Base-by-base conservation (phyloP, 2,113 vertebrate species). In the Amphiprion ocellaris region DNA sequence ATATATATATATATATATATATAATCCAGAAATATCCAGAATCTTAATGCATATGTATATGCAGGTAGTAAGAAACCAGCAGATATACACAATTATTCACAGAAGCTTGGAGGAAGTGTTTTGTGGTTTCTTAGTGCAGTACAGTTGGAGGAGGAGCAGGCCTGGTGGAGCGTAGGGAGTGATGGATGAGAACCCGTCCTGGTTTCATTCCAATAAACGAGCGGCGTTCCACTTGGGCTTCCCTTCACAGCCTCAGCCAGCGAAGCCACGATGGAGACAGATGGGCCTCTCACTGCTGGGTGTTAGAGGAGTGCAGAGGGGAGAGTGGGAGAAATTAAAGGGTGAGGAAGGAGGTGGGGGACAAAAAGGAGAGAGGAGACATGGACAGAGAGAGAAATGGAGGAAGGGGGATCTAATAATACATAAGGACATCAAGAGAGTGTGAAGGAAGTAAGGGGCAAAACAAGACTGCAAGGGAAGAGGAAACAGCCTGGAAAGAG, bases 131-230 rank as follows among this genome's bases (percentile, higher is more conserved):
- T 64, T 74, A 77, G 77, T 73, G 46, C 60, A 46, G 67, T 76
- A 81, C 60, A 66, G 74, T 74, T 75, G 66, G 74, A 87, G 90
- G 80, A 83, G 77, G 84, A 79, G 75, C 24, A 65, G 71, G 80
- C 58, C 79, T 37, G 47, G 75, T 9, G 49, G 80, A 88, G 89
- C 69, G 49, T 85, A 81, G 74, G 79, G 67, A 88, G 84, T 93
- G 93, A 94, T 95, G 89, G 84, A 94, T 94, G 93, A 88, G 89
- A 82, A 81, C 65, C 73, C 59, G 60, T 89, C 83, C 81, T 87
- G 85, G 87, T 92, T 92, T 93, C 85, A 92, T 93, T 92, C 85
- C 91, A 92, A 92, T 94, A 93, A 93, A 93, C 91, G 91, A 93
- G 89, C 89, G 47, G 65, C 82, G 85, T 93, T 94, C 93, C 91